phyloP scores from a whole-genome alignment of 2,797 vertebrate species.

The Sebastes matsubarae region DNA sequence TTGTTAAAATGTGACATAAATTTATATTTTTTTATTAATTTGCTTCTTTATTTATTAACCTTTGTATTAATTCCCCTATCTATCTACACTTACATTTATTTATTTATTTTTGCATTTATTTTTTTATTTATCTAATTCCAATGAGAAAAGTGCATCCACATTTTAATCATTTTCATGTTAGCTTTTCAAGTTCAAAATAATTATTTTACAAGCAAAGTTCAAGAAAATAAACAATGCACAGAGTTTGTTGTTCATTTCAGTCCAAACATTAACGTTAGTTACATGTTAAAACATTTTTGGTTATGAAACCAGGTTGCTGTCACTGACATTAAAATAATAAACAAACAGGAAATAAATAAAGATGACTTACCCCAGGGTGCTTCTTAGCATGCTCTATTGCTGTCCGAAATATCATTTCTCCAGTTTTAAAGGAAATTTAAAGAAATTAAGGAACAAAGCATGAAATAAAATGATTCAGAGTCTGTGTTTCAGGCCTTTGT shows the following conservation, averaged over 20 bases:
- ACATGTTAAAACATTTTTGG: neutral
- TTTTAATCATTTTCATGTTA: neutral
- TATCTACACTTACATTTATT: too few species aligned
- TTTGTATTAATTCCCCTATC: too few species aligned
- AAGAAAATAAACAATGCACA: neutral
- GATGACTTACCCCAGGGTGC: slow-evolving; percentile 74
- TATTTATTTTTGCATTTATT: neutral
- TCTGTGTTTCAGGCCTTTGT: slow-evolving; percentile 4
- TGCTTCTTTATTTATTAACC: too few species aligned
- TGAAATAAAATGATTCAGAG: slow-evolving; percentile 8
- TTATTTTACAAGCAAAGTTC: neutral
- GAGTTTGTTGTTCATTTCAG: neutral
- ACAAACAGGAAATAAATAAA: neutral
- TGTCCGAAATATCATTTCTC: slow-evolving; percentile 63
- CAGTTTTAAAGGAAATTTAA: neutral
- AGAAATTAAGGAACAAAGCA: neutral
- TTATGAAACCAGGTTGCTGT: neutral
- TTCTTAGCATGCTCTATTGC: slow-evolving; percentile 65
- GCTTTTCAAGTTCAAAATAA: neutral
- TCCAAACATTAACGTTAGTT: neutral
- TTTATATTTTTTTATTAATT: too few species aligned
- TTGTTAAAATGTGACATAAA: too few species aligned
- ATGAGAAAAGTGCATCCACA: neutral
- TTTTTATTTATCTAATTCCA: too few species aligned
- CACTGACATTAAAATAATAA: neutral